A percentile compares a stretch with the other conserved stretches of the same genome.
These are phyloP conservation scores for Loxodonta africana DNA, from an alignment of 2,113 vertebrate species.

Conservation along the genomic window DNA sequence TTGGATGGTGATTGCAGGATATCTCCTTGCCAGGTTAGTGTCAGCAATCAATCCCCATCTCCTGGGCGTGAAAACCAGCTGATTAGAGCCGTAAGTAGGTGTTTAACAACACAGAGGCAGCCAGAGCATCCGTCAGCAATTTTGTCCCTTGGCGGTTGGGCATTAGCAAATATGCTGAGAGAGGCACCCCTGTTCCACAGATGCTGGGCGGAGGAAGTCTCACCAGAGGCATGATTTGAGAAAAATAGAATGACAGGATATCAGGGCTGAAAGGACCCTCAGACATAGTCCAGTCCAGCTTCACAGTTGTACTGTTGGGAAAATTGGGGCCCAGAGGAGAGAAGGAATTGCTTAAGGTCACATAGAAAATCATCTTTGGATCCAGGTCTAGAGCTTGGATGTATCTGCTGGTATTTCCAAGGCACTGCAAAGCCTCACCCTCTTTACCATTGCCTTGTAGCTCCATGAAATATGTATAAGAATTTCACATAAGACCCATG, in stretches of 20 bases:
- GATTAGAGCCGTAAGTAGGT: constrained; percentile 77
- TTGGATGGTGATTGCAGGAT: constrained; percentile 41
- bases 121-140: constrained; percentile 56
- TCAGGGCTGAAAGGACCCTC: not conserved
- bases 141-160: constrained; percentile 38
- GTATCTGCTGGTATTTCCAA: not conserved
- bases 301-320: not conserved
- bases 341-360: not conserved
- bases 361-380: not conserved
- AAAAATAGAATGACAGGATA: not conserved
- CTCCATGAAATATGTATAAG: not conserved
- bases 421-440: not conserved
- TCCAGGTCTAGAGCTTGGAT: not conserved
- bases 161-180: constrained; percentile 72
- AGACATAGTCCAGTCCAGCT: not conserved
- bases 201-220: not conserved
- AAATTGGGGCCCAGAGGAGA: not conserved
- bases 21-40: constrained; percentile 67
- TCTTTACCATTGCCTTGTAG: not conserved
- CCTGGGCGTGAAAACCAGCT: constrained; percentile 62
- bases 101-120: constrained; percentile 69
- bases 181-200: constrained; percentile 22
- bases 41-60: constrained; percentile 73
- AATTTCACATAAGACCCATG: not conserved
- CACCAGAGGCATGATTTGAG: constrained; percentile 27